Percentiles rank a stretch among this genome's conserved stretches.
Conservation (phyloP, 2,888 invertebrate species). For the Atrina japonica region DNA sequence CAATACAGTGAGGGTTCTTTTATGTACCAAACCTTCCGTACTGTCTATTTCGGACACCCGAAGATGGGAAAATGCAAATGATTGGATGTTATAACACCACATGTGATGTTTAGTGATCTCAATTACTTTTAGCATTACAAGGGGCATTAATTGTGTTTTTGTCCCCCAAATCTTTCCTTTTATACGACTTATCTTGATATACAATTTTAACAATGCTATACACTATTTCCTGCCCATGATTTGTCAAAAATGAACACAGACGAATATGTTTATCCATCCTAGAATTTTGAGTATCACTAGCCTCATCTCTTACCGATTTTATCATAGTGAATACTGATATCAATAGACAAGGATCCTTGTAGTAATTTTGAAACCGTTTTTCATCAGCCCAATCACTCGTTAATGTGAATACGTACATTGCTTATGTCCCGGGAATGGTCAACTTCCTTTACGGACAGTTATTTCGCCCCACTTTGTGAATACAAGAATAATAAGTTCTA, state of each 20-base stretch:
- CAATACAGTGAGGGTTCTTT: too few species aligned
- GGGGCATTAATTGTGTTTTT: too few species aligned
- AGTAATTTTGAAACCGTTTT: conserved; percentile 48
- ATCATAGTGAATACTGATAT: too few species aligned
- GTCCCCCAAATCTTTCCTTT: background rate
- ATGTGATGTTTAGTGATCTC: conserved; percentile 34
- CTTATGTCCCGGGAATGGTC: conserved; percentile 47
- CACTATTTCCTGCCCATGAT: too few species aligned
- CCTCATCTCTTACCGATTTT: conserved; percentile 36
- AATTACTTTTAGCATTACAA: background rate
- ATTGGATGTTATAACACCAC: conserved; percentile 34
- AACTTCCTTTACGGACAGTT: conserved; percentile 49
- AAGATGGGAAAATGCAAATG: conserved; percentile 23
- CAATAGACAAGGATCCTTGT: too few species aligned
- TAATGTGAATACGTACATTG: conserved; percentile 51
- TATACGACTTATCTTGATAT: background rate
- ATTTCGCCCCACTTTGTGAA: conserved; percentile 50
- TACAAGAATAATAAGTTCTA: conserved; percentile 48
- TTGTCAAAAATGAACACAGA: conserved; percentile 39
- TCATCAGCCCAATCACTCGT: conserved; percentile 52
- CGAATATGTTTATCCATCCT: conserved; percentile 36
- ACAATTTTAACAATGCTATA: conserved; percentile 38
- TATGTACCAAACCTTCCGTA: too few species aligned
- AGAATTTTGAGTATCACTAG: background rate
- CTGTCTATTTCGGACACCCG: conserved; percentile 9